A percentile compares a stretch with the other conserved stretches of the same genome.
These are phyloP conservation scores for Drosophila carrolli DNA, from an alignment of 1,140 invertebrate species.

Conservation along the genomic window DNA sequence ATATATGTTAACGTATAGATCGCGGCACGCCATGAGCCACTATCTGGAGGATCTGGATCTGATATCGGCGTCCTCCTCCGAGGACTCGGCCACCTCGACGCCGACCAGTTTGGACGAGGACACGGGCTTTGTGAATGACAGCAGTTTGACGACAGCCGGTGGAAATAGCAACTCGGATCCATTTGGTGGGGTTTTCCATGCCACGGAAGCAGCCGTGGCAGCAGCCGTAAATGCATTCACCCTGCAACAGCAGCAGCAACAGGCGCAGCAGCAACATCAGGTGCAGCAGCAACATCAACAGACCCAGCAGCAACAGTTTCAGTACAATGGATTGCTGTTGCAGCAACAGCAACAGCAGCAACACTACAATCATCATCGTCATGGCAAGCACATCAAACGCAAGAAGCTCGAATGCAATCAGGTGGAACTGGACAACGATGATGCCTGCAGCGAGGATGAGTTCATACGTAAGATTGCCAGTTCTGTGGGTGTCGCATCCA, in stretches of 20 bases:
- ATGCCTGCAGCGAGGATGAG: slow-evolving; percentile 86
- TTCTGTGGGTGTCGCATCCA: slow-evolving; percentile 26
- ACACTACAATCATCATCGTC: slow-evolving; percentile 12
- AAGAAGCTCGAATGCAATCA: slow-evolving; percentile 88
- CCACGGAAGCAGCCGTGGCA: slow-evolving; percentile 38
- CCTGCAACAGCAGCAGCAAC: slow-evolving; percentile 40
- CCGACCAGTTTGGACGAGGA: slow-evolving; percentile 52
- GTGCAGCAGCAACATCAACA: slow-evolving; percentile 33
- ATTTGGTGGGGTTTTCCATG: slow-evolving; percentile 56
- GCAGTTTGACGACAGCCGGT: slow-evolving; percentile 20
- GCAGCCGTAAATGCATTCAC: slow-evolving; percentile 31
- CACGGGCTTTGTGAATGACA: slow-evolving; percentile 69
- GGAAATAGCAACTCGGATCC: slow-evolving; percentile 30
- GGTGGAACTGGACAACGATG: slow-evolving; percentile 87
- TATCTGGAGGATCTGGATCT: slow-evolving; percentile 66
- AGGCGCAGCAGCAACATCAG: slow-evolving; percentile 4
- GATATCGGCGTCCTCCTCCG: slow-evolving; percentile 36
- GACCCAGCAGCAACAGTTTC: slow-evolving; percentile 34
- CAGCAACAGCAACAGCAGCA: slow-evolving; percentile 31
- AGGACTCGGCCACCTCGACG: slow-evolving; percentile 35
- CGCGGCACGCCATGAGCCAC: slow-evolving; percentile 49
- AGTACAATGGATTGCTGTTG: slow-evolving; percentile 35
- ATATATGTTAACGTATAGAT: slow-evolving; percentile 62
- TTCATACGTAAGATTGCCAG: slow-evolving; percentile 81
- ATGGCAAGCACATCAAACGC: slow-evolving; percentile 85